Percentiles rank a stretch among this genome's conserved stretches.
Conservation (phyloP, 1,140 invertebrate genomes). For the Propsilocerus akamusi region DNA sequence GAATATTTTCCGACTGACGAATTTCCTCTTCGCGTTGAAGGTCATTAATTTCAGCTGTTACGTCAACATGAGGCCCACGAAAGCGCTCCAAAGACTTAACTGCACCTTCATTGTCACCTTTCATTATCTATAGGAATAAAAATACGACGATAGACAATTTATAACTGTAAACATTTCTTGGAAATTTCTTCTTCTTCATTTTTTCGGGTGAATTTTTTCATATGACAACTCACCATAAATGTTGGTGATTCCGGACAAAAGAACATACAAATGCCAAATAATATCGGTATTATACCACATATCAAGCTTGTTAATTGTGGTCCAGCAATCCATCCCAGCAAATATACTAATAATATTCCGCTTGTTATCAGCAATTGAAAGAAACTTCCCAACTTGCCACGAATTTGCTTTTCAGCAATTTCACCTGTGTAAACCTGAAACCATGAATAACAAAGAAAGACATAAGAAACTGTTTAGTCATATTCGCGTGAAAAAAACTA, state of each 20-base stretch:
- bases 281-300: constrained; percentile 40
- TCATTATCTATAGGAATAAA: constrained; percentile 29
- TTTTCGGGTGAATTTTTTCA: constrained; percentile 19
- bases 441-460: background rate
- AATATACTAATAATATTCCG: constrained; percentile 52
- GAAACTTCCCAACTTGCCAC: constrained; percentile 59
- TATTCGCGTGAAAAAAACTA: background rate
- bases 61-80: constrained; percentile 41
- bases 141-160: too few relatives aligned
- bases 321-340: constrained; percentile 35
- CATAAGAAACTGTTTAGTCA: too few relatives aligned
- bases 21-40: constrained; percentile 33
- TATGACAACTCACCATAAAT: constrained; percentile 21
- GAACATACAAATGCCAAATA: constrained; percentile 45
- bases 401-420: constrained; percentile 54
- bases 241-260: constrained; percentile 66
- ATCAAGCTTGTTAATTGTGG: constrained; percentile 43
- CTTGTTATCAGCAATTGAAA: constrained; percentile 58
- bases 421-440: constrained; percentile 52
- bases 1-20: constrained; percentile 29
- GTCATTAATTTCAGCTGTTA: constrained; percentile 35
- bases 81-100: constrained; percentile 39
- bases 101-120: constrained; percentile 38
- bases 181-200: too few relatives aligned
- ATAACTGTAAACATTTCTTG: too few relatives aligned